Percentiles rank a stretch among this genome's conserved stretches.
Conservation (phyloP, 1,140 invertebrate genomes). For the Drosophila subobscura region DNA sequence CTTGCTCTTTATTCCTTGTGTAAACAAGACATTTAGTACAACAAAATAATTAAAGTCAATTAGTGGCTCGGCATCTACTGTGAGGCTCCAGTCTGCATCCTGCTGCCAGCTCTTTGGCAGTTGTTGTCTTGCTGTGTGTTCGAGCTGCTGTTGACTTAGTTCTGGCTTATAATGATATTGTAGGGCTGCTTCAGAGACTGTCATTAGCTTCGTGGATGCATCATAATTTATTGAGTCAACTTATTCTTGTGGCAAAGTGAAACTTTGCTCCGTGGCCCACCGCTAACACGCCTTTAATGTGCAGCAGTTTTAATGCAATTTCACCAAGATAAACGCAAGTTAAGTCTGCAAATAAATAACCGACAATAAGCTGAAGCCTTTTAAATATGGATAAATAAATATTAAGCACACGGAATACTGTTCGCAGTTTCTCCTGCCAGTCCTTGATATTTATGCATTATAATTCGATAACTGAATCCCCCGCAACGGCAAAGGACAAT, state of each 20-base stretch:
- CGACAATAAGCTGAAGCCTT: constrained; percentile 21
- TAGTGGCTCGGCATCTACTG: constrained; percentile 62
- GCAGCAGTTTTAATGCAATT: neutral
- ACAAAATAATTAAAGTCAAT: constrained; percentile 83
- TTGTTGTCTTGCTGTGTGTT: constrained; percentile 35
- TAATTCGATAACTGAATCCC: constrained; percentile 29
- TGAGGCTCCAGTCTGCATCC: neutral
- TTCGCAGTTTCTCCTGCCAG: neutral
- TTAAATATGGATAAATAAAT: constrained; percentile 43
- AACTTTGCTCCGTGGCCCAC: neutral
- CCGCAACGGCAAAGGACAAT: constrained; percentile 12
- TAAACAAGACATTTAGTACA: constrained; percentile 78
- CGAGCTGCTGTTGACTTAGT: constrained; percentile 60
- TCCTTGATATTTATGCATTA: constrained; percentile 6
- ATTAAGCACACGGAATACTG: neutral
- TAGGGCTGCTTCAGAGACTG: constrained; percentile 28
- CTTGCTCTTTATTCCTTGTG: constrained; percentile 32
- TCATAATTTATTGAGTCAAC: constrained; percentile 54
- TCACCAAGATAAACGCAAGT: too few species aligned
- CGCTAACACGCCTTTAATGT: neutral
- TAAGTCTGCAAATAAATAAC: constrained; percentile 1
- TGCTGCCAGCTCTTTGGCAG: constrained; percentile 1
- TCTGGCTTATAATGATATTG: constrained; percentile 60
- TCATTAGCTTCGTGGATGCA: constrained; percentile 49
- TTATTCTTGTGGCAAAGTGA: neutral